Conservation (phyloP, 2,113 vertebrate species). For the Anguilla rostrata region DNA sequence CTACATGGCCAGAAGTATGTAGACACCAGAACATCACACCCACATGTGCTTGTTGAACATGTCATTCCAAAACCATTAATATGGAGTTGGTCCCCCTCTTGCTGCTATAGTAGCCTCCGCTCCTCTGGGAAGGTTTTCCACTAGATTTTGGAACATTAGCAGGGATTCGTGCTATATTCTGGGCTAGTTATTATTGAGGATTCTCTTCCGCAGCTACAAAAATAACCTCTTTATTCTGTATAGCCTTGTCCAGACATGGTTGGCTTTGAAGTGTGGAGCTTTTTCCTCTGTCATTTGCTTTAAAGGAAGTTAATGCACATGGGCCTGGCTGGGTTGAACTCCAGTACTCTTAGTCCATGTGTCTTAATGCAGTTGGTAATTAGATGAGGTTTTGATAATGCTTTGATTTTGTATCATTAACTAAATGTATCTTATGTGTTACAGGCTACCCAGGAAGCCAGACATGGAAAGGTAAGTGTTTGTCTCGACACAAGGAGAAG, state of each 20-base stretch:
- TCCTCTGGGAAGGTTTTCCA: no score
- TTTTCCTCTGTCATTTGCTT: neutral
- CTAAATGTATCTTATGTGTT: constrained; percentile 34
- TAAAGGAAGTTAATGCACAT: neutral
- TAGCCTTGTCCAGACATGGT: neutral
- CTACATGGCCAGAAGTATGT: no score
- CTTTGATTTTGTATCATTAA: neutral
- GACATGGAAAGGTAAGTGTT: constrained; percentile 91
- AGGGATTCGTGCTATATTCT: neutral
- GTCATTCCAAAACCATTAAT: no score
- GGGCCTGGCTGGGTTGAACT: neutral
- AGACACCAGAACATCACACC: no score
- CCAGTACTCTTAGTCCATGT: neutral
- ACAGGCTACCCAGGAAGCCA: constrained; percentile 92
- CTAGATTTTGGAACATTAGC: no score
- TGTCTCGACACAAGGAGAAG: neutral
- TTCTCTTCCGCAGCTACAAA: neutral
- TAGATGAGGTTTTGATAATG: neutral
- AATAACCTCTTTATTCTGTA: neutral
- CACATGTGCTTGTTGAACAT: no score
- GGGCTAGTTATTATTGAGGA: neutral
- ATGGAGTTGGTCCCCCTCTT: no score
- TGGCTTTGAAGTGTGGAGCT: neutral
- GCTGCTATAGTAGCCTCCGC: no score
- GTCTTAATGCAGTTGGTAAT: neutral